A percentile compares a stretch with the other conserved stretches of the same genome.
Evolutionary conservation across 1,140 invertebrate genomes (phyloP).

Genomic region (Drosophila nasuta): DNA sequence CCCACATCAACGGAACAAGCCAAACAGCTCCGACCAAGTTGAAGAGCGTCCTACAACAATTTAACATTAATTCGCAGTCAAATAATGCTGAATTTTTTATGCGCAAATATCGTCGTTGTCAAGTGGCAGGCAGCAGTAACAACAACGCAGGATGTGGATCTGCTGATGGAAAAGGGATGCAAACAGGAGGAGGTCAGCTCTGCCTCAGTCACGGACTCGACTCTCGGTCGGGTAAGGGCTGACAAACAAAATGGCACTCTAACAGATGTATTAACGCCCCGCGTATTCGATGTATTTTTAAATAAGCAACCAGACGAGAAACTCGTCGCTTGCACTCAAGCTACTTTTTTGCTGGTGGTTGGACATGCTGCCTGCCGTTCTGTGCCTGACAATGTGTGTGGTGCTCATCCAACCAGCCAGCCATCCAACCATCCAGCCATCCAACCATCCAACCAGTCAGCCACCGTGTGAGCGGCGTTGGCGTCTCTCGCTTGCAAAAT

Average conservation of each 20-base stretch:
- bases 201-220: not conserved
- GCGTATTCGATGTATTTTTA: slow-evolving; percentile 66
- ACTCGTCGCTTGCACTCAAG: slow-evolving; percentile 68
- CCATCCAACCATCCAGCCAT: slow-evolving; percentile 22
- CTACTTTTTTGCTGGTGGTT: slow-evolving; percentile 66
- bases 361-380: slow-evolving; percentile 35
- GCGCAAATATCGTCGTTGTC: slow-evolving; percentile 82
- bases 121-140: slow-evolving; percentile 59
- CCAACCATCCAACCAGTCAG: slow-evolving; percentile 31
- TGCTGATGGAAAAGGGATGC: slow-evolving; percentile 53
- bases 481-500: slow-evolving; percentile 81
- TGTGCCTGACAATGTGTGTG: slow-evolving; percentile 31
- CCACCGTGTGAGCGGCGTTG: slow-evolving; percentile 50
- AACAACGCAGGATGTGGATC: slow-evolving; percentile 51
- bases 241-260: slow-evolving; percentile 78
- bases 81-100: slow-evolving; percentile 82
- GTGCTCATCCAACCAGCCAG: slow-evolving; percentile 77
- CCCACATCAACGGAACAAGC: slow-evolving; percentile 73
- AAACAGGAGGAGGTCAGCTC: slow-evolving; percentile 34
- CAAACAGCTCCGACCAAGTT: slow-evolving; percentile 25
- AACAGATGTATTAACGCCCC: slow-evolving; percentile 81
- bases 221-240: slow-evolving; percentile 19
- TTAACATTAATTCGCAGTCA: slow-evolving; percentile 82
- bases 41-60: slow-evolving; percentile 73
- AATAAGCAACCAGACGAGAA: slow-evolving; percentile 57